These are phyloP conservation scores for Chanos chanos DNA, from an alignment of 2,797 vertebrate genomes.

Conservation along the genomic window DNA sequence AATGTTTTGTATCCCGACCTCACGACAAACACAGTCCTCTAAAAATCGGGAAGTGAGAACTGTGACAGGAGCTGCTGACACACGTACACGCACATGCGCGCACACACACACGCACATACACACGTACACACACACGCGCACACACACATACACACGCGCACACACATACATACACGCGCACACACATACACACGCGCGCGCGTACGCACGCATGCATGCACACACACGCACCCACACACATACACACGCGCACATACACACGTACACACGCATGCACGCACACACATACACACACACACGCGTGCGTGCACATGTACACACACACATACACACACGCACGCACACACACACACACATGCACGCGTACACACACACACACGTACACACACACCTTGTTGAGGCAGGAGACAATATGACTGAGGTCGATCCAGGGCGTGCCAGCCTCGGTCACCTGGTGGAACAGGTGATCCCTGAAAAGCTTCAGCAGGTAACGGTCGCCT, in stretches of 20 bases:
- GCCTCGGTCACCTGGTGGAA: conserved; percentile 99
- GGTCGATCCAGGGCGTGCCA: conserved; percentile 96
- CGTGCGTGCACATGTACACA: not conserved
- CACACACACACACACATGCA: not conserved
- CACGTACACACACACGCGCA: not conserved
- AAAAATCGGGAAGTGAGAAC: no score
- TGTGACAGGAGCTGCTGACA: not conserved
- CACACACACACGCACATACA: not conserved
- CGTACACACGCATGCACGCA: not conserved
- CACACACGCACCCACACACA: not conserved
- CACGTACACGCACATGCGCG: not conserved
- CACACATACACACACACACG: not conserved
- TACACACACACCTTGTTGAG: conserved; percentile 91
- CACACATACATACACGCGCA: not conserved
- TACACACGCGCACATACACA: not conserved
- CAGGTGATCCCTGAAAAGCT: conserved; percentile 98
- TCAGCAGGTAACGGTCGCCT: conserved; percentile 95
- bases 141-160: not conserved
- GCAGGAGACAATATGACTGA: conserved; percentile 99
- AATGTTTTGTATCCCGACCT: no score
- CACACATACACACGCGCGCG: not conserved
- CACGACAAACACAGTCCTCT: no score
- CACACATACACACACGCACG: not conserved
- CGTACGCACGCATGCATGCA: not conserved
- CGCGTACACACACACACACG: not conserved